A percentile compares a stretch with the other conserved stretches of the same genome.
phyloP scores from a whole-genome alignment of 2,797 vertebrate genomes.

The Varecia variegata region DNA sequence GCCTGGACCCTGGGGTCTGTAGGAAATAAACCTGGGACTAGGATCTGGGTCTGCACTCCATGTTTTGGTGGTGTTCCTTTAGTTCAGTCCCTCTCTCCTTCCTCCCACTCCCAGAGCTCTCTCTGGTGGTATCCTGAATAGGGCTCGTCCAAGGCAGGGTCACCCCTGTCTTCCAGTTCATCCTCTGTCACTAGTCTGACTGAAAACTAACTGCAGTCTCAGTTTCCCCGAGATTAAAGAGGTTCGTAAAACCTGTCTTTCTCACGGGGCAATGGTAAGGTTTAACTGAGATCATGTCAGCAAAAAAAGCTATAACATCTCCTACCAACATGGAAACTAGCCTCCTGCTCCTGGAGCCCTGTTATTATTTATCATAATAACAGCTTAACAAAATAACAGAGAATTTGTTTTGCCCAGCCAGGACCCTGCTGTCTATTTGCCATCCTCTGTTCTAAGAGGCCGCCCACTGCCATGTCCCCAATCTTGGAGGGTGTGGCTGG shows the following conservation, averaged over 20 bases:
- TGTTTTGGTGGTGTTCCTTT: not conserved
- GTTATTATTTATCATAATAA: conserved; percentile 21
- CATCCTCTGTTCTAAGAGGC: conserved; percentile 9
- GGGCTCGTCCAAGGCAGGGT: not conserved
- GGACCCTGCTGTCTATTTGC: not conserved
- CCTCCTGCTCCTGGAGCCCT: not conserved
- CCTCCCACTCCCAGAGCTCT: not conserved
- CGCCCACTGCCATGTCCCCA: not conserved
- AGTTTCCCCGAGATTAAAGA: conserved; percentile 30
- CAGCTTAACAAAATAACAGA: not conserved
- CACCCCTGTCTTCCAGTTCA: no score
- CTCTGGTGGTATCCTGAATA: not conserved
- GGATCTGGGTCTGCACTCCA: not conserved
- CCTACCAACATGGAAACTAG: not conserved
- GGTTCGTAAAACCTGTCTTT: not conserved
- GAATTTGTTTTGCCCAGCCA: not conserved
- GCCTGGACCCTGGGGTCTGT: not conserved
- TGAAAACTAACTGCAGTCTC: not conserved
- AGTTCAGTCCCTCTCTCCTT: not conserved
- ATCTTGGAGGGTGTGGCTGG: conserved; percentile 44
- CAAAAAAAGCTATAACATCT: not conserved
- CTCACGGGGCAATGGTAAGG: not conserved
- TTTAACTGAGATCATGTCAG: not conserved
- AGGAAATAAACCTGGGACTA: not conserved
- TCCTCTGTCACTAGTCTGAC: not conserved